Evolutionary conservation across 2,113 vertebrate genomes (phyloP), one percentile per base, ranked within the genome.

Genomic region (Pseudorasbora parva): DNA sequence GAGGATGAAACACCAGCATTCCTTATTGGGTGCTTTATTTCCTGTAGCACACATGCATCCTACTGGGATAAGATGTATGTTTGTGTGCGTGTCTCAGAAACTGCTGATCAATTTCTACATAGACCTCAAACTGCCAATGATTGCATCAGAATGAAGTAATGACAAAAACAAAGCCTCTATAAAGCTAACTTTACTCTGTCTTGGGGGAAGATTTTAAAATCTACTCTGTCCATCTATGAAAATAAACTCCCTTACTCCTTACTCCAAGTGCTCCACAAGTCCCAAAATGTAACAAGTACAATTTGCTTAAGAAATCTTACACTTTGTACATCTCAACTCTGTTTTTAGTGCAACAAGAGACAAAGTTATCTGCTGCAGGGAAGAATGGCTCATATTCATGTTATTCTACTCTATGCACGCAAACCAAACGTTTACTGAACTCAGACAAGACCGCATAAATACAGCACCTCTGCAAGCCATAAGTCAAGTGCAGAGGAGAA

Each of bases 101-200:
- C 78, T 37, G 54, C 41, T 37, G n/a, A n/a, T n/a, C n/a, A n/a
- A n/a, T n/a, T n/a, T n/a, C n/a, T n/a, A n/a, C n/a, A 30, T 56
- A 37, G 84, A 85, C 85, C 77, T 12, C 41, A 41, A 76, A 51
- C 78, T 80, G 84, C 79, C 77, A 85, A 72, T 15, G 25, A 80
- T 86, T 86, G 86, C 85, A 89, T 91, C 86, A 89, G 60, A n/a
- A 74, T 66, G 30, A 73, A 57, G 68, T 82, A 79, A 79, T 23
- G 72, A 21, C 72, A 19, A 73, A 33, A 15, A 54, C 15, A 75
- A n/a, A n/a, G 25, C 17, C 3, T 75, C 25, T 54, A 33, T 4
- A 41, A 73, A 49, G 43, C 43, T 49, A 47, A 73, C n/a, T 23
- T 73, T 15, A 73, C 71, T 8, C 5, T 15, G n/a, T 25, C 71